phyloP scores from a whole-genome alignment of 2,888 invertebrate genomes.

The Drosophila lutescens region DNA sequence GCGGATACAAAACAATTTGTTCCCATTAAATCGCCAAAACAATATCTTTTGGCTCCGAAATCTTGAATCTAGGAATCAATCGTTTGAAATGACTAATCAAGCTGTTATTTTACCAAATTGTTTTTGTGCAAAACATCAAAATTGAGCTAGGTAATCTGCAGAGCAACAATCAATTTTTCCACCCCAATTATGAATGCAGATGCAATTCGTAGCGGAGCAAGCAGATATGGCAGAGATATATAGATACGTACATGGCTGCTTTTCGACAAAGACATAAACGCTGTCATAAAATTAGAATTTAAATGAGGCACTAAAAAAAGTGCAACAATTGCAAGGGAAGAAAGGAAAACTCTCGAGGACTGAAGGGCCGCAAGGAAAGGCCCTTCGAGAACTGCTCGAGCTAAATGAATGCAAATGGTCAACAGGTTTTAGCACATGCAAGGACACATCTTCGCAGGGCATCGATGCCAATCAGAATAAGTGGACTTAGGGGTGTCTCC shows the following conservation, averaged over 20 bases:
- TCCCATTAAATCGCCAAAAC: background rate
- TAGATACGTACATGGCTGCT: slow-evolving; percentile 54
- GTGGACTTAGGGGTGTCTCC: slow-evolving; percentile 42
- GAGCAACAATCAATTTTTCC: slow-evolving; percentile 29
- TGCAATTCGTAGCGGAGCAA: slow-evolving; percentile 42
- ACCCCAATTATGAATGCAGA: slow-evolving; percentile 53
- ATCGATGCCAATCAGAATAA: slow-evolving; percentile 74
- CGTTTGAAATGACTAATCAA: background rate
- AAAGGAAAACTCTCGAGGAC: slow-evolving; percentile 18
- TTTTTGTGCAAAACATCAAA: background rate
- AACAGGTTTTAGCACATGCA: slow-evolving; percentile 70
- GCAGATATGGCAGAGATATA: slow-evolving; percentile 46
- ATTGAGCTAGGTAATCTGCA: slow-evolving; percentile 17
- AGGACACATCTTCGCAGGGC: slow-evolving; percentile 33
- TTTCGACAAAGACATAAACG: slow-evolving; percentile 75
- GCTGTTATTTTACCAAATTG: slow-evolving; percentile 7
- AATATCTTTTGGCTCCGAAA: background rate
- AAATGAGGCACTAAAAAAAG: slow-evolving; percentile 71
- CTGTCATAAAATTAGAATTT: slow-evolving; percentile 78
- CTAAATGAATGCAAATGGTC: slow-evolving; percentile 83
- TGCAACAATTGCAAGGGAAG: slow-evolving; percentile 38
- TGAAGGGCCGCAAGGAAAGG: background rate
- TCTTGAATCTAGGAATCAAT: background rate
- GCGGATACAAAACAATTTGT: too few relatives aligned
- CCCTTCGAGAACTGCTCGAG: slow-evolving; percentile 18